These are phyloP conservation scores for Leptopilina drosophilae DNA, from an alignment of 2,888 invertebrate genomes.

Conservation along the genomic window DNA sequence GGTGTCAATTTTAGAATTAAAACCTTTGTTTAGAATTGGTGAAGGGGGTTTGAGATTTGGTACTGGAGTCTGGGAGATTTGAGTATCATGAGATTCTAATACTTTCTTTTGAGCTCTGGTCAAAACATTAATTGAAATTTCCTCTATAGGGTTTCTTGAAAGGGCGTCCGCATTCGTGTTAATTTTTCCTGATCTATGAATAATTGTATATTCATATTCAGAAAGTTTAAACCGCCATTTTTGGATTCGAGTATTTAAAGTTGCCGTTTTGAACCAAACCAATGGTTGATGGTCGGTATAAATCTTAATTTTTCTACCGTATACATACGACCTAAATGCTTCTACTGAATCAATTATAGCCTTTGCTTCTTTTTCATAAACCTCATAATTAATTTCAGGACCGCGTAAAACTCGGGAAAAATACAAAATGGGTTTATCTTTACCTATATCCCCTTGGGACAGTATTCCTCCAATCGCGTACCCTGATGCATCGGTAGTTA, in stretches of 20 bases:
- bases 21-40: too few species aligned
- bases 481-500: constrained; percentile 38
- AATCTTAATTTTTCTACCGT: neutral
- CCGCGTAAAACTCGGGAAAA: neutral
- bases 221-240: neutral
- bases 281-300: neutral
- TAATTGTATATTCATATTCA: neutral
- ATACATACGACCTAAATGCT: neutral
- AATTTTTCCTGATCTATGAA: neutral
- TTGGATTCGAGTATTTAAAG: neutral
- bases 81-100: too few species aligned
- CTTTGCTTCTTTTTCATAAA: neutral
- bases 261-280: neutral
- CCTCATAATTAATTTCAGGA: neutral
- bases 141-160: too few species aligned
- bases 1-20: too few species aligned
- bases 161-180: neutral
- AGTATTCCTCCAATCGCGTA: constrained; percentile 34
- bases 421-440: neutral
- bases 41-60: too few species aligned
- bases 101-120: too few species aligned
- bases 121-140: too few species aligned
- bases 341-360: neutral
- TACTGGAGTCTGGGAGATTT: too few species aligned
- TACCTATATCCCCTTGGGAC: too few species aligned